Percentiles rank a stretch among this genome's conserved stretches.
phyloP scores from a whole-genome alignment of 2,797 vertebrate genomes.

The Intellagama lesueurii region DNA sequence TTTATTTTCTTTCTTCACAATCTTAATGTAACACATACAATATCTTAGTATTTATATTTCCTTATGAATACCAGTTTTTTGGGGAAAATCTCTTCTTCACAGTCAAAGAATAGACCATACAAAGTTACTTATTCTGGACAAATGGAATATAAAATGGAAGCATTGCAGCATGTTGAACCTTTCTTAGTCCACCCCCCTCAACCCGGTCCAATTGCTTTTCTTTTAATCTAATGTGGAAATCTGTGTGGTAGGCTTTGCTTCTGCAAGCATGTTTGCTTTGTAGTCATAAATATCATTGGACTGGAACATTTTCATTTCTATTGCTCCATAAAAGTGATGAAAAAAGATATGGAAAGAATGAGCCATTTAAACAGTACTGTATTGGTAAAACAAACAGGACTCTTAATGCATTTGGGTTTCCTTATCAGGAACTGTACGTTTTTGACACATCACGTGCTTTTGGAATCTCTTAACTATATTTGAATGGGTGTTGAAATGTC shows the following conservation, averaged over 20 bases:
- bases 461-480: slow-evolving; percentile 6
- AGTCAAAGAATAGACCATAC: slow-evolving; percentile 33
- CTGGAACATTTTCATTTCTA: slow-evolving; percentile 53
- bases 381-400: slow-evolving; percentile 37
- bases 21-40: fast-evolving
- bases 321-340: slow-evolving; percentile 51
- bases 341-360: slow-evolving; percentile 53
- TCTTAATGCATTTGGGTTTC: slow-evolving; percentile 23
- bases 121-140: slow-evolving; percentile 46
- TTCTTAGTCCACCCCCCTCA: slow-evolving; percentile 1
- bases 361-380: slow-evolving; percentile 45
- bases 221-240: slow-evolving; percentile 32
- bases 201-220: slow-evolving; percentile 12
- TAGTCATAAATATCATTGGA: slow-evolving; percentile 55
- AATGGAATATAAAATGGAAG: slow-evolving; percentile 45
- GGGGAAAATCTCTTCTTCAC: slow-evolving; percentile 47
- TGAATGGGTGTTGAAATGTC: slow-evolving; percentile 48
- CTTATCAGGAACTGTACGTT: slow-evolving; percentile 12
- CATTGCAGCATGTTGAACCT: slow-evolving; percentile 30
- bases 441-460: slow-evolving; percentile 17
- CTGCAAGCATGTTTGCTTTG: slow-evolving; percentile 53
- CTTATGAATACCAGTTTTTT: slow-evolving; percentile 21
- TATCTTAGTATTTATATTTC: slow-evolving; percentile 27
- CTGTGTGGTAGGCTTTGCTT: slow-evolving; percentile 42
- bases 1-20: slow-evolving; percentile 1